Evolutionary conservation across 2,888 invertebrate species (phyloP).

Genomic region (Agrypnus murinus): DNA sequence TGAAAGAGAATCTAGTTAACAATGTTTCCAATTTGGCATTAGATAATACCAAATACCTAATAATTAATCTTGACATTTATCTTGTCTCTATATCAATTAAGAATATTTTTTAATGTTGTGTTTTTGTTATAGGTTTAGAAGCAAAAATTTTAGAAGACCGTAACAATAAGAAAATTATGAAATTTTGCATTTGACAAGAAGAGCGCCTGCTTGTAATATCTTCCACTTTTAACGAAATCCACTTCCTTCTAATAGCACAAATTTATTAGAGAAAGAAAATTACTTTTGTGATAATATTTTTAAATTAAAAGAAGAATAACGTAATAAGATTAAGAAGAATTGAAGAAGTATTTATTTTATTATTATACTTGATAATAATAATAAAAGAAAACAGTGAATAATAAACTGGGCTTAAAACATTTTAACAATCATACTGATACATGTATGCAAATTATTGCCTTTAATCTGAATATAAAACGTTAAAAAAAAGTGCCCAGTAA

Average conservation of each 20-base stretch:
- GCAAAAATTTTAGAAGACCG: slow-evolving; percentile 1
- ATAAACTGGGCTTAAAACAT: not conserved
- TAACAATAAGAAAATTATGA: not conserved
- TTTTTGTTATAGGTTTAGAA: too few species aligned
- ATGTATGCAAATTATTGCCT: slow-evolving; percentile 26
- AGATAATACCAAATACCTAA: too few species aligned
- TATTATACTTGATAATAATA: not conserved
- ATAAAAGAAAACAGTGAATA: not conserved
- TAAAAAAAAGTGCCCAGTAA: slow-evolving; percentile 29
- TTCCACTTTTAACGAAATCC: slow-evolving; percentile 23
- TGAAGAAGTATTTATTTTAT: slow-evolving; percentile 2
- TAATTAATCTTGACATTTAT: too few species aligned
- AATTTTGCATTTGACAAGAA: slow-evolving; percentile 18
- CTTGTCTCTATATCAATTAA: too few species aligned
- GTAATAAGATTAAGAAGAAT: slow-evolving; percentile 12
- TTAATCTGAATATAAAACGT: slow-evolving; percentile 13
- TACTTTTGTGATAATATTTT: slow-evolving; percentile 29
- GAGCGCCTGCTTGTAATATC: slow-evolving; percentile 16
- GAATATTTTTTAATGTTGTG: too few species aligned
- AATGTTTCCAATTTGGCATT: too few species aligned
- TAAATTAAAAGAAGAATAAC: slow-evolving; percentile 5
- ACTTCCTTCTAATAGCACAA: slow-evolving; percentile 41
- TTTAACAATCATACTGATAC: not conserved
- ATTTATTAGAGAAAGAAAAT: slow-evolving; percentile 22
- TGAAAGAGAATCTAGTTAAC: too few species aligned